Evolutionary conservation across 2,113 vertebrate species (phyloP), one percentile per base, ranked within the genome.

Genomic region (Chaenogobius annularis): DNA sequence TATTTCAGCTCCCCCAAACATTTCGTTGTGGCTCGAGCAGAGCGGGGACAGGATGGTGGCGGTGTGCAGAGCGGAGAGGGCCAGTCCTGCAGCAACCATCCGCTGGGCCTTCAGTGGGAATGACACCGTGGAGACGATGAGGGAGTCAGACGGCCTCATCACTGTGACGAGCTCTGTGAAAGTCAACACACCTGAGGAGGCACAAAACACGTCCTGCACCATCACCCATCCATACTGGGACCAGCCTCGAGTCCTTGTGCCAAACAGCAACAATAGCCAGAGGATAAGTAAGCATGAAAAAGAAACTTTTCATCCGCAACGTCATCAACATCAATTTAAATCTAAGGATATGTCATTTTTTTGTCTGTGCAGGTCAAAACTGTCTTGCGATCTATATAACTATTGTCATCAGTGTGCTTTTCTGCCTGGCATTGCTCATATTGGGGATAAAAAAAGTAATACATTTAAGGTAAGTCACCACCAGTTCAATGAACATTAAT

Each of bases 11-110:
- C 56, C 62, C 75, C 89, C 86, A 3, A 1, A 0, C 0, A 3
- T 77, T 2, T 83, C 76, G 6, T 67, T 67, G 69, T 74, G 78
- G 84, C 7, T 90, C 3, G 80, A 89, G 50, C 0, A 0, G 11
- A 7, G 35, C 4, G 31, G 9, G 22, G 70, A 72, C 22, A 56
- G 22, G 65, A 66, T 1, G n/a, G 66, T 83, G 59, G 92, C 87
- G 8, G 72, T 93, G 46, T 94, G 93, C 72, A 69, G 3, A 64
- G 90, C 91, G 17, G 83, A 72, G 46, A 44, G 76, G 50, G 91
- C 88, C 58, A 87, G 84, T 58, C 88, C 86, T 59, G 74, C 74
- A 10, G 89, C 91, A 72, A 80, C 48, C 47, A 83, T 94, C 68
- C 77, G 62, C 17, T 94, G 93, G 93, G 80, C 48, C 67, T 31